These are phyloP conservation scores for Dasyornis broadbenti DNA, from an alignment of 2,113 vertebrate genomes.

Conservation along the genomic window DNA sequence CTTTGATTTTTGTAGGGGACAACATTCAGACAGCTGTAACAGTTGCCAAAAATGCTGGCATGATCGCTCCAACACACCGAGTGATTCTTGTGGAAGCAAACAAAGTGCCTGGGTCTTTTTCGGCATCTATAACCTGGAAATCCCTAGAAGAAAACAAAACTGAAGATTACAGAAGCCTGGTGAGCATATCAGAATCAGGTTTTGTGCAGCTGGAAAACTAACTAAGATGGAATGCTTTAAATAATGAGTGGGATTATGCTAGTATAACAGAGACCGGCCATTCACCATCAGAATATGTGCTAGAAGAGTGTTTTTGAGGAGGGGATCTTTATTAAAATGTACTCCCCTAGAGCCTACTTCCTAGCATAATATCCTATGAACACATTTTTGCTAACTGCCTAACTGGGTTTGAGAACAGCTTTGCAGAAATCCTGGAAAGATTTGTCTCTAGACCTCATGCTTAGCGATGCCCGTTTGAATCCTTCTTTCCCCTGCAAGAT, in stretches of 20 bases:
- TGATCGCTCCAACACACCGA: slow-evolving; percentile 66
- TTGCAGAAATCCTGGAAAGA: not conserved
- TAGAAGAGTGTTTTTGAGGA: not conserved
- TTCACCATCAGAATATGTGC: not conserved
- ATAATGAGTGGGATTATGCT: not conserved
- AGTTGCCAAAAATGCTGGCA: slow-evolving; percentile 75
- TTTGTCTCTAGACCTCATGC: not conserved
- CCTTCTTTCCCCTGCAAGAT: not conserved
- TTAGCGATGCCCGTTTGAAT: not conserved
- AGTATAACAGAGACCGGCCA: not conserved
- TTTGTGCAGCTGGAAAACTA: not conserved
- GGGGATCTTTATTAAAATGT: not conserved
- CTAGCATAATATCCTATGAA: not conserved
- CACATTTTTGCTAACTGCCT: not conserved
- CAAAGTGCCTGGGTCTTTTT: slow-evolving; percentile 23
- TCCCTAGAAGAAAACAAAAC: slow-evolving; percentile 49
- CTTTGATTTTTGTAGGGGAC: slow-evolving; percentile 67
- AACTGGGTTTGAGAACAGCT: not conserved
- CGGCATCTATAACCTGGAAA: slow-evolving; percentile 73
- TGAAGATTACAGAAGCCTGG: not conserved
- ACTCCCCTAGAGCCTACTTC: not conserved
- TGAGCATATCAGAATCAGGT: not conserved
- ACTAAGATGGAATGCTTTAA: not conserved
- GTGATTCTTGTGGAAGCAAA: slow-evolving; percentile 75
- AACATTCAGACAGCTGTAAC: slow-evolving; percentile 81